A percentile compares a stretch with the other conserved stretches of the same genome.
phyloP scores from a whole-genome alignment of 2,888 invertebrate species.

The Netelia inedita region DNA sequence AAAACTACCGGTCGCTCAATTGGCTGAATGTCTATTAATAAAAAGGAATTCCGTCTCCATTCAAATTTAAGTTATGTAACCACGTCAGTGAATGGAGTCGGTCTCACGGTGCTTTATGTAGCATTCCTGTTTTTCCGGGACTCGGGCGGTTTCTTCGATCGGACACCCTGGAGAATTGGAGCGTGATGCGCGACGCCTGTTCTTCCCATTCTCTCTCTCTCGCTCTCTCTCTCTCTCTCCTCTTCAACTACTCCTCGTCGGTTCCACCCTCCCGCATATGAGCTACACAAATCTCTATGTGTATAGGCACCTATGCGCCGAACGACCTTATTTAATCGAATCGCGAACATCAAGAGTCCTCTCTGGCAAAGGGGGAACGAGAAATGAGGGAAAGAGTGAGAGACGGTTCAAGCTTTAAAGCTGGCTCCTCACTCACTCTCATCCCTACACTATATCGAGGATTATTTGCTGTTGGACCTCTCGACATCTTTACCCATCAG shows the following conservation, averaged over 20 bases:
- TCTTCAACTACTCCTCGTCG: constrained; percentile 34
- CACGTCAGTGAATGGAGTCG: constrained; percentile 9
- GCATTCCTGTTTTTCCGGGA: constrained; percentile 50
- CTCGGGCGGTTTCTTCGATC: constrained; percentile 59
- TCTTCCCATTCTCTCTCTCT: constrained; percentile 34
- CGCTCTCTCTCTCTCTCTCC: constrained; percentile 34
- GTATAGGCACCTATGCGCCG: constrained; percentile 46
- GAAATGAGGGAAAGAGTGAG: constrained; percentile 40
- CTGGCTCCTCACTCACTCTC: constrained; percentile 2
- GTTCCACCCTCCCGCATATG: constrained; percentile 22
- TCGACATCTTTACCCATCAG: constrained; percentile 60
- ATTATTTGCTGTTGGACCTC: constrained; percentile 63
- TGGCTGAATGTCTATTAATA: too few relatives aligned
- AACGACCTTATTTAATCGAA: constrained; percentile 65
- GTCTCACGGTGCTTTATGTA: constrained; percentile 12
- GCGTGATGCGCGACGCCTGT: constrained; percentile 66
- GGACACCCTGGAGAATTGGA: constrained; percentile 66
- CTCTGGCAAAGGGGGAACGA: constrained; percentile 53
- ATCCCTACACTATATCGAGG: constrained; percentile 4
- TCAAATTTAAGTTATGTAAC: constrained; percentile 23
- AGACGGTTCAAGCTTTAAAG: constrained; percentile 46
- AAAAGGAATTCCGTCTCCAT: background rate
- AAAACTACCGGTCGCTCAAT: too few relatives aligned
- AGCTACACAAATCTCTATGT: constrained; percentile 16
- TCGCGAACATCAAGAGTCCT: constrained; percentile 56